Evolutionary conservation across 2,113 vertebrate species (phyloP).

Genomic region (Rhynchomys soricoides): DNA sequence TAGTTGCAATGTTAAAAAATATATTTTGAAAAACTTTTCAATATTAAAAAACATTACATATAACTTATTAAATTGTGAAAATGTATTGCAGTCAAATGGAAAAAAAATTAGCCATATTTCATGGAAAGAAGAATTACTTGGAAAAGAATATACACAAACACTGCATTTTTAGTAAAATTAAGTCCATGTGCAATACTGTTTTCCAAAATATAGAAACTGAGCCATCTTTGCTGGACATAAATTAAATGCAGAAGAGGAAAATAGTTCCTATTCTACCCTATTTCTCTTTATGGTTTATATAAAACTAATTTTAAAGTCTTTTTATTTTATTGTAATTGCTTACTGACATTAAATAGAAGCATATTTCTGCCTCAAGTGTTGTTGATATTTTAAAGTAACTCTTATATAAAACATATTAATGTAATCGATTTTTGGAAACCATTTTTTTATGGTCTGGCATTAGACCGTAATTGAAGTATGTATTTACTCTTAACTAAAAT

Average conservation of each 20-base stretch:
- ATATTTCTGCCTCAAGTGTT: conserved; percentile 64
- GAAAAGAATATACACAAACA: conserved; percentile 74
- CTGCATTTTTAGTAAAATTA: conserved; percentile 79
- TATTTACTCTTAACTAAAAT: conserved; percentile 55
- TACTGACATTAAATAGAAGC: conserved; percentile 74
- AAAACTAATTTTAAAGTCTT: conserved; percentile 72
- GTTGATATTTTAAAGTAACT: conserved; percentile 68
- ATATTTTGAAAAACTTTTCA: conserved; percentile 47
- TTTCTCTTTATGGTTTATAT: conserved; percentile 74
- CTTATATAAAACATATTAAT: conserved; percentile 56
- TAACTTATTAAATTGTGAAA: conserved; percentile 68
- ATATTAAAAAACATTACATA: conserved; percentile 62
- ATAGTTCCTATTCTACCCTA: conserved; percentile 65
- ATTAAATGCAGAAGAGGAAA: conserved; percentile 79
- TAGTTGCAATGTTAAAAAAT: conserved; percentile 55
- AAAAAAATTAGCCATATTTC: conserved; percentile 67
- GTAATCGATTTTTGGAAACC: conserved; percentile 64
- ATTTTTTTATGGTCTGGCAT: conserved; percentile 52
- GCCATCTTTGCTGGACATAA: conserved; percentile 72
- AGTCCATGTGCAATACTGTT: conserved; percentile 77
- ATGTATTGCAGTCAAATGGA: conserved; percentile 58
- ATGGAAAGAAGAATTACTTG: conserved; percentile 70
- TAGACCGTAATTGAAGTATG: not conserved
- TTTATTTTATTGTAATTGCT: conserved; percentile 74
- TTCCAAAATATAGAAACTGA: conserved; percentile 77